A percentile compares a stretch with the other conserved stretches of the same genome.
phyloP scores from a whole-genome alignment of 2,888 invertebrate species.

The Hofmannophila pseudospretella region DNA sequence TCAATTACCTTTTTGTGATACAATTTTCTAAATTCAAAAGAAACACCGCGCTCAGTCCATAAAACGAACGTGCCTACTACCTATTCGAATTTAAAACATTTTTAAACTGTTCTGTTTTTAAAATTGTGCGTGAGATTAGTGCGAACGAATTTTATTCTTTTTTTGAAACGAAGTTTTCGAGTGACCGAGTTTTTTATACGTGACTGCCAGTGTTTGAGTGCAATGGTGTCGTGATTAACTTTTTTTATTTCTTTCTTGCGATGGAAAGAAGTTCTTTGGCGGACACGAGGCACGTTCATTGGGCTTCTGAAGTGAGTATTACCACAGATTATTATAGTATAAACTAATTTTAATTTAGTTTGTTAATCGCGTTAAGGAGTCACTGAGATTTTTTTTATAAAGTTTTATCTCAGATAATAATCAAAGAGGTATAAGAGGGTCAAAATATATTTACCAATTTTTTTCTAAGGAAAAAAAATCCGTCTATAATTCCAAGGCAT shows the following conservation, averaged over 20 bases:
- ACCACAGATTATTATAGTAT: too few relatives aligned
- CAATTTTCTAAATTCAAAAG: slow-evolving; percentile 57
- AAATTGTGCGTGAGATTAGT: too few relatives aligned
- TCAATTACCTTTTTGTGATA: slow-evolving; percentile 55
- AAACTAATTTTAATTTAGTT: too few relatives aligned
- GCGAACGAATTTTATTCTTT: slow-evolving; percentile 15
- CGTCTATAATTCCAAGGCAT: too few relatives aligned
- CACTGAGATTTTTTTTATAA: too few relatives aligned
- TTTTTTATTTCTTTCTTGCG: slow-evolving; percentile 34
- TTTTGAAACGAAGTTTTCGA: slow-evolving; percentile 1
- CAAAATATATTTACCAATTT: too few relatives aligned
- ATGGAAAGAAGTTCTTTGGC: slow-evolving; percentile 73
- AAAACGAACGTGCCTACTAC: slow-evolving; percentile 40
- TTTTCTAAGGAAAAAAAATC: too few relatives aligned
- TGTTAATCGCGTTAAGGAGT: too few relatives aligned
- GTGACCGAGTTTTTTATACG: slow-evolving; percentile 8
- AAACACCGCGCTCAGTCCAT: slow-evolving; percentile 44
- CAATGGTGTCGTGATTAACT: slow-evolving; percentile 55
- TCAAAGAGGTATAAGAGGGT: too few relatives aligned
- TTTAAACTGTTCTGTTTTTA: slow-evolving; percentile 23
- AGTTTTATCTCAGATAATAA: too few relatives aligned
- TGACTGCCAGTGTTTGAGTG: slow-evolving; percentile 36
- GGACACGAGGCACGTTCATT: slow-evolving; percentile 60
- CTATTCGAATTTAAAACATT: slow-evolving; percentile 33
- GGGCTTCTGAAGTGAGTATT: slow-evolving; percentile 68